Conservation (phyloP, 2,888 invertebrate genomes). For the Perizoma flavofasciatum region DNA sequence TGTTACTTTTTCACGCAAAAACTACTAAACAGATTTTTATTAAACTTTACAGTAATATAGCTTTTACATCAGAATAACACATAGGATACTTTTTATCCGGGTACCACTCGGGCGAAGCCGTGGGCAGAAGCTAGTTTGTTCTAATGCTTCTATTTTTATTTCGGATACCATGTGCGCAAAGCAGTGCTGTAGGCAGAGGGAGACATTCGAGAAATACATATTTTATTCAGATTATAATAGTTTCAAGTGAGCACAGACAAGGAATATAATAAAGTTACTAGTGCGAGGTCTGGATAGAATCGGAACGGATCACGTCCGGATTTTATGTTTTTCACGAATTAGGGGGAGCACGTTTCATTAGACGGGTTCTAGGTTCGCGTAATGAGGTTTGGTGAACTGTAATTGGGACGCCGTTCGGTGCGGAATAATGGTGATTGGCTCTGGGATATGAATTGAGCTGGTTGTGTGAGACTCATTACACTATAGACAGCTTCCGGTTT, state of each 20-base stretch:
- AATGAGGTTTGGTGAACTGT: constrained; percentile 25
- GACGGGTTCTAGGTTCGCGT: constrained; percentile 10
- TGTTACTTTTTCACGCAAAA: no score
- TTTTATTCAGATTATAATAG: background rate
- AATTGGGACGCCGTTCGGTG: constrained; percentile 19
- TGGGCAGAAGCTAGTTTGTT: no score
- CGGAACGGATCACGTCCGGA: constrained; percentile 25
- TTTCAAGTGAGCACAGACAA: background rate
- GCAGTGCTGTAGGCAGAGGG: no score
- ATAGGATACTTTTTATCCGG: no score
- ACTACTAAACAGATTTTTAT: no score
- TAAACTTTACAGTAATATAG: no score
- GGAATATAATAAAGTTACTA: background rate
- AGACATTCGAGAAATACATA: no score
- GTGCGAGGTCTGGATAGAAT: constrained; percentile 2
- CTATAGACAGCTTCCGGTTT: no score
- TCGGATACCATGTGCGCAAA: no score
- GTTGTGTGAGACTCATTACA: background rate
- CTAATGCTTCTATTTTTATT: no score
- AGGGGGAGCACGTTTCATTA: constrained; percentile 28
- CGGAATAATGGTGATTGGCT: constrained; percentile 22
- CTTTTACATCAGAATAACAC: no score
- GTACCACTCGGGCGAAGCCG: no score
- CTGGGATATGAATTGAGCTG: constrained; percentile 2
- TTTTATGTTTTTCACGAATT: constrained; percentile 28